These are phyloP conservation scores for Agrilus cyanescens DNA, from an alignment of 2,888 invertebrate genomes.

Conservation along the genomic window DNA sequence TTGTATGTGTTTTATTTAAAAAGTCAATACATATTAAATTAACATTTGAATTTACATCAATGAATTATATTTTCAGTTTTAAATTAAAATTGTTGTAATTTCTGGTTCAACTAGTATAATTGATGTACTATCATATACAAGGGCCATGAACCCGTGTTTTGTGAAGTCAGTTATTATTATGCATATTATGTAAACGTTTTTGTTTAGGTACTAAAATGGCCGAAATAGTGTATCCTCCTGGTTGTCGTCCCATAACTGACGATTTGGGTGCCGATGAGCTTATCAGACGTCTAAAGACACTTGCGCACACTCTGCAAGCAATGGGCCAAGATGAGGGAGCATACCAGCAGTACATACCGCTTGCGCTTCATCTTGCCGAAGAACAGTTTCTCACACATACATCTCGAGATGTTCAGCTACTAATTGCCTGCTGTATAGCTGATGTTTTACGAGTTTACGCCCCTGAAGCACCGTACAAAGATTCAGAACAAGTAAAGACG, in stretches of 20 bases:
- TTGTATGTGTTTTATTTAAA: no score
- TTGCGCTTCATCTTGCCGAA: slow-evolving; percentile 85
- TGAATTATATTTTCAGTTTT: no score
- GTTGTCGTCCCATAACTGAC: slow-evolving; percentile 89
- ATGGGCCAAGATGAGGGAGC: slow-evolving; percentile 95
- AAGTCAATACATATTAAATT: no score
- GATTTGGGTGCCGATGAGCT: slow-evolving; percentile 93
- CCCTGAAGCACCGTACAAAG: slow-evolving; percentile 95
- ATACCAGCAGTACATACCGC: slow-evolving; percentile 81
- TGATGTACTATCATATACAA: no score
- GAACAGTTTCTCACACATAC: slow-evolving; percentile 84
- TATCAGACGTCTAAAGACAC: slow-evolving; percentile 82
- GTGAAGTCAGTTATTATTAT: no score
- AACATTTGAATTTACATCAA: no score
- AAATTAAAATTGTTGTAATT: no score
- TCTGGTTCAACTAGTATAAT: no score
- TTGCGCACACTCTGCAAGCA: slow-evolving; percentile 89
- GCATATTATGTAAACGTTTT: no score
- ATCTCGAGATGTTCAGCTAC: slow-evolving; percentile 84
- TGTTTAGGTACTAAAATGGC: slow-evolving; percentile 47
- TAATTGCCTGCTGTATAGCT: slow-evolving; percentile 95
- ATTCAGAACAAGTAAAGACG: slow-evolving; percentile 82
- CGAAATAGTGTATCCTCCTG: slow-evolving; percentile 87
- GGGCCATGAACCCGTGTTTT: no score
- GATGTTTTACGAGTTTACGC: slow-evolving; percentile 94